Percentiles rank a stretch among this genome's conserved stretches.
Evolutionary conservation across 2,113 vertebrate genomes (phyloP).

Genomic region (Lucifuga dentata): DNA sequence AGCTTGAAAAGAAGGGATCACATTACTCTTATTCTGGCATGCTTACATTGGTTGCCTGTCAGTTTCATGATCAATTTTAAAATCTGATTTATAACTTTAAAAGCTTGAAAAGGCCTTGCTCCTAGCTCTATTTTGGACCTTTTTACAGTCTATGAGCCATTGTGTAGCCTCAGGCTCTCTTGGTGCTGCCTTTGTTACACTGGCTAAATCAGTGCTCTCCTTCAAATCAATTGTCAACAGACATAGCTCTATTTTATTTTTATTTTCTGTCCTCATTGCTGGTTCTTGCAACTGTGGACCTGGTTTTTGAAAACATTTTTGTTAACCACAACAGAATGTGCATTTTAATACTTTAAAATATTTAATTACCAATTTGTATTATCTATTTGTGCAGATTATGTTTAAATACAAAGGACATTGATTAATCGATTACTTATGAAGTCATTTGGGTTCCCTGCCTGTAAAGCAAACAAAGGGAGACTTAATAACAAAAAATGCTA

Average conservation of each 20-base stretch:
- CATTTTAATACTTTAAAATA: too few relatives aligned
- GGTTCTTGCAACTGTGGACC: neutral
- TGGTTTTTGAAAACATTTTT: too few relatives aligned
- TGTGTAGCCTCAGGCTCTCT: conserved; percentile 34
- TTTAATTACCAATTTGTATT: too few relatives aligned
- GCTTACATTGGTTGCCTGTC: conserved; percentile 57
- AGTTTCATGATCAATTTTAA: conserved; percentile 61
- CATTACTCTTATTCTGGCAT: conserved; percentile 60
- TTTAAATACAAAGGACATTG: too few relatives aligned
- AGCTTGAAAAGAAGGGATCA: conserved; percentile 41
- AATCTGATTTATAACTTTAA: conserved; percentile 70
- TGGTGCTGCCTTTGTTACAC: conserved; percentile 40
- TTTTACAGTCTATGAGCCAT: conserved; percentile 57
- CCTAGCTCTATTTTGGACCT: conserved; percentile 47
- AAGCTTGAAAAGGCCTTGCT: conserved; percentile 55
- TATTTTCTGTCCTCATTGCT: conserved; percentile 1
- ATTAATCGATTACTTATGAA: too few relatives aligned
- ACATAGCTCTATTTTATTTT: conserved; percentile 1
- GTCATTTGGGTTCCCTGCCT: too few relatives aligned
- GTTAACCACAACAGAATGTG: too few relatives aligned
- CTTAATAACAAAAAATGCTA: too few relatives aligned
- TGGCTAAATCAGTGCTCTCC: conserved; percentile 37
- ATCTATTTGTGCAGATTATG: too few relatives aligned
- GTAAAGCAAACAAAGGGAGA: too few relatives aligned
- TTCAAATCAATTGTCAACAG: conserved; percentile 38